Base-by-base conservation (phyloP, 2,113 vertebrate genomes). In the Chaetura pelagica region DNA sequence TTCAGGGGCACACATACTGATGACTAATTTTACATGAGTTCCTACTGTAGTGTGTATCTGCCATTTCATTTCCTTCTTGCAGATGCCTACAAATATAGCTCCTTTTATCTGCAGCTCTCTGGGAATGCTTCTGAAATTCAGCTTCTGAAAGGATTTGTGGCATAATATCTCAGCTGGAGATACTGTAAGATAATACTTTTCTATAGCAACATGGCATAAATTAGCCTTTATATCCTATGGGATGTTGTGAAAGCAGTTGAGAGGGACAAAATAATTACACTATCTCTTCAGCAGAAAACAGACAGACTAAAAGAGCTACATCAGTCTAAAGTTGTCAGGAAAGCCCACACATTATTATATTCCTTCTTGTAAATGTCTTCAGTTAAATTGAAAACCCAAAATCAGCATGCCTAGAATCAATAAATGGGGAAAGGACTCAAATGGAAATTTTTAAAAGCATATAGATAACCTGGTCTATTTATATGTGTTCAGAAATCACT, bases 221-320 rank as follows among this genome's bases (percentile, higher is more conserved):
- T 96, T 96, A 97, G 73, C 20, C 83, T 48, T 64, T 95, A 55
- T 81, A 84, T 96, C 93, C 96, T 84, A 49, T 96, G 86, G 83
- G 93, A 92, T 92, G 69, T 78, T 90, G 20, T 92, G 73, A 95
- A 96, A 94, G 71, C n/a, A 62, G 61, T 84, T 93, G 88, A 90
- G 80, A 96, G 90, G 75, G 92, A 96, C 92, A 94, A 96, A 95
- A 66, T 96, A 95, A 97, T 97, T 97, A 94, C 49, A 54, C 64
- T 75, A 68, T 84, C 93, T 94, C 49, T 64, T 94, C 58, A 32
- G 73, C 44, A 89, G n/a, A 95, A 96, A 92, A 75, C 22, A 88
- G 71, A 40, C 22, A 81, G 80, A 93, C 92, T 84, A 94, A 42
- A 78, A 92, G 30, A 75, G n/a, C 35, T 86, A 52, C 26, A 92